Conservation (phyloP, 2,113 vertebrate genomes). For the Catagonus wagneri region DNA sequence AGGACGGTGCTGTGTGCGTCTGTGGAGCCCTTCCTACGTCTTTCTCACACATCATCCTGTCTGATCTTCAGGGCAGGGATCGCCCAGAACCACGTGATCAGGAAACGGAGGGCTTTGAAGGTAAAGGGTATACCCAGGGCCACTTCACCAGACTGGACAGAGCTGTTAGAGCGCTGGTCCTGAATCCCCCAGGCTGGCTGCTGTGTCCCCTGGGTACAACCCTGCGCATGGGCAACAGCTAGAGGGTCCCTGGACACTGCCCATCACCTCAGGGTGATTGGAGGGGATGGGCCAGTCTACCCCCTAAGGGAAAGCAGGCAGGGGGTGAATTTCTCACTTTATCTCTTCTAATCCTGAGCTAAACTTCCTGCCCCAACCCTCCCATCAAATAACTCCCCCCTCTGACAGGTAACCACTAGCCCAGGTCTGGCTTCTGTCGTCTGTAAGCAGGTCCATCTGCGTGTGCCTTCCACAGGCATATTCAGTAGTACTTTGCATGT, state of each 20-base stretch:
- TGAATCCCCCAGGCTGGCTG: not conserved
- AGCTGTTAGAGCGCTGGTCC: not conserved
- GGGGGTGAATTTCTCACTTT: not conserved
- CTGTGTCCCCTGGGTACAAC: not conserved
- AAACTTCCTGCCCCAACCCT: not conserved
- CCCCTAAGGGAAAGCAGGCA: not conserved
- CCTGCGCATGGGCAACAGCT: not conserved
- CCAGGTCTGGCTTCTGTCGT: not conserved
- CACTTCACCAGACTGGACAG: not conserved
- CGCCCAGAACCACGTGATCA: not conserved
- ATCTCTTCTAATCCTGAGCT: not conserved
- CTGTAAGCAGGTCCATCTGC: not conserved
- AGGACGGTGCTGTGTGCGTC: not conserved
- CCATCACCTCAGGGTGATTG: not conserved
- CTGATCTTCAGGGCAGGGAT: not conserved
- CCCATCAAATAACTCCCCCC: not conserved
- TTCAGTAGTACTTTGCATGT: not conserved
- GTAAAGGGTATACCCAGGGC: not conserved
- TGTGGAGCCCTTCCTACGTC: not conserved
- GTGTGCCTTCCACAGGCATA: accelerated
- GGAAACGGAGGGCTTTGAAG: not conserved
- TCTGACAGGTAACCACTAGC: not conserved
- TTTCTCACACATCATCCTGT: not conserved
- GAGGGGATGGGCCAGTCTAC: not conserved
- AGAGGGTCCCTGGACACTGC: not conserved